These are phyloP conservation scores for Hemibagrus wyckioides DNA, from an alignment of 2,113 vertebrate species.

Conservation along the genomic window DNA sequence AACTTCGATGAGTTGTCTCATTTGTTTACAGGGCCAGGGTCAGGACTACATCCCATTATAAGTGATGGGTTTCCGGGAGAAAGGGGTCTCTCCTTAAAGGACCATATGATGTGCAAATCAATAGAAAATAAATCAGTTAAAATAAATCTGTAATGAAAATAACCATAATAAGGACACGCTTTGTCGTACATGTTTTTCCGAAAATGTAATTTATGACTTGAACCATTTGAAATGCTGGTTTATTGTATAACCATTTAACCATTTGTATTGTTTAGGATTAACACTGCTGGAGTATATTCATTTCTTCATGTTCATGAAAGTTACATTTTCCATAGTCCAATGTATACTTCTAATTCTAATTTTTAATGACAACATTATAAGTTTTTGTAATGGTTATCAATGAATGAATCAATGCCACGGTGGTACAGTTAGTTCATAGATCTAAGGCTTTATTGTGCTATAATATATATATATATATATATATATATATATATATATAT, in stretches of 20 bases:
- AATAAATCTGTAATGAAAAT: not conserved
- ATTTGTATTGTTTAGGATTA: not conserved
- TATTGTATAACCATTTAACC: not conserved
- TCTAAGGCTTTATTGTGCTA: no score
- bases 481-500: no score
- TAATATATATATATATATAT: no score
- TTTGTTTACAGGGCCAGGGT: not conserved
- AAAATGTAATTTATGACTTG: not conserved
- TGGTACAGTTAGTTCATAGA: not conserved
- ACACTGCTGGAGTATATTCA: not conserved
- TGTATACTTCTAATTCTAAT: not conserved
- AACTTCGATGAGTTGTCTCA: not conserved
- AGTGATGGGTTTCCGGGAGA: not conserved
- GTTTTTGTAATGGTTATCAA: no score
- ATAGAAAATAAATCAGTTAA: no score
- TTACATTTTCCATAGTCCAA: not conserved
- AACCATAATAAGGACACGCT: not conserved
- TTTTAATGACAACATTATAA: no score
- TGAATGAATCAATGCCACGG: not conserved
- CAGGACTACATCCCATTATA: not conserved
- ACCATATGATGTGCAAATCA: not conserved
- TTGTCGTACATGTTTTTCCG: not conserved
- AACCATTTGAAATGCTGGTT: not conserved
- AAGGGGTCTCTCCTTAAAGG: not conserved
- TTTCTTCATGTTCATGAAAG: not conserved